Evolutionary conservation across 2,888 invertebrate genomes (phyloP).

Genomic region (Chalcis sispes): DNA sequence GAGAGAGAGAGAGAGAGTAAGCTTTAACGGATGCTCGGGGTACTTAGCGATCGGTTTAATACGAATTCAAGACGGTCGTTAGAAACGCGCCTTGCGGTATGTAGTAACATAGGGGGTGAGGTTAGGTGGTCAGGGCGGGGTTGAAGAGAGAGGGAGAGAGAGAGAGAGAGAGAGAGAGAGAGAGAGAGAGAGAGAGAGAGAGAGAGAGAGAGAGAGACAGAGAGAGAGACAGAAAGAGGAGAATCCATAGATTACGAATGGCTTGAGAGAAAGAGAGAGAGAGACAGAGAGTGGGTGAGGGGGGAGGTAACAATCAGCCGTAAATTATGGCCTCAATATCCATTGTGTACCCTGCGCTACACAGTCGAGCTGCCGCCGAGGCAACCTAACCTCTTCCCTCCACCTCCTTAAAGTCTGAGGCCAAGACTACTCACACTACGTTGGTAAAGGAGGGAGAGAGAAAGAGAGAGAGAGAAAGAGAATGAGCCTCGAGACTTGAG

Average conservation of each 20-base stretch:
- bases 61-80: slow-evolving; percentile 73
- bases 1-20: background rate
- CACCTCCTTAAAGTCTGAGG: slow-evolving; percentile 71
- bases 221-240: slow-evolving; percentile 67
- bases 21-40: too few relatives aligned
- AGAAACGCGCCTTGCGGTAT: slow-evolving; percentile 57
- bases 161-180: slow-evolving; percentile 60
- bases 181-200: slow-evolving; percentile 66
- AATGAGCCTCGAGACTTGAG: slow-evolving; percentile 39
- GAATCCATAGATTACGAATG: slow-evolving; percentile 74
- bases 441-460: background rate
- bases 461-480: slow-evolving; percentile 21
- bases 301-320: slow-evolving; percentile 74
- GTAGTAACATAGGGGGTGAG: background rate
- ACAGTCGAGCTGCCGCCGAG: slow-evolving; percentile 16
- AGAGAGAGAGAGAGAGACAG: slow-evolving; percentile 64
- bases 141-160: slow-evolving; percentile 65
- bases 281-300: slow-evolving; percentile 68
- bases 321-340: slow-evolving; percentile 77
- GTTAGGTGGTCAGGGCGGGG: slow-evolving; percentile 63
- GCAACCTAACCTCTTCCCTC: slow-evolving; percentile 66
- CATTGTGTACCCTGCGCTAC: slow-evolving; percentile 74
- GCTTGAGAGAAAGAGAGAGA: slow-evolving; percentile 14
- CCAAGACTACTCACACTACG: slow-evolving; percentile 74
- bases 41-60: slow-evolving; percentile 63